Base-by-base conservation (phyloP, 2,888 invertebrate genomes). In the Caenorhabditis sp. region DNA sequence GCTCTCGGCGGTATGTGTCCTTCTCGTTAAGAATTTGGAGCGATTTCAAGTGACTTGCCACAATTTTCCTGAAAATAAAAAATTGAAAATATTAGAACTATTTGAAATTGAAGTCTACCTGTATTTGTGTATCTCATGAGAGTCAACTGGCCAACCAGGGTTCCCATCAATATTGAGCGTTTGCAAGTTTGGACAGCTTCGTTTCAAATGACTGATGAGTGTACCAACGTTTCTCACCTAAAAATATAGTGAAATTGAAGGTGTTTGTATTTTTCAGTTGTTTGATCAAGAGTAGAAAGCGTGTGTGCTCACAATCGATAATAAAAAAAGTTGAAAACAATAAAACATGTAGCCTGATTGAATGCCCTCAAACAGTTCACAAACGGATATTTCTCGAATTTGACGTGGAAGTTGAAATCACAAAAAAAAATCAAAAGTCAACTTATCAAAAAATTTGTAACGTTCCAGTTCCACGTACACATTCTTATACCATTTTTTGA, bases 151-250 rank as follows among this genome's bases (percentile, higher is more conserved):
- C 58, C 58, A 58, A n/a, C 58, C 58, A 12, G 58, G 58, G 36
- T 58, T 58, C 1, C 14, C 17, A 2, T 58, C 36, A 36, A 58
- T 20, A 38, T 58, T 58, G 7, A 58, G 26, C 3, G 10, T 8
- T 58, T 58, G 31, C n/a, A 58, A 20, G 10, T 38, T 20, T 4
- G 58, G 58, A 14, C 58, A 58, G 1, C 20, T 36, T 21, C 26
- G 26, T 38, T 23, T n/a, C 8, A 58, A 1, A 23, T 58, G n/a
- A 10, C 1, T n/a, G 20, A 58, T 17, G 1, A 58, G 38, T n/a
- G 38, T 58, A 4, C 58, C 58, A 36, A 58, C 21, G 38, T 58
- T 58, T 20, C 58, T 31, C 27, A 58, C 27, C 58, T 58, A 38
- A 38, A 58, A 57, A 57, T 12, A 17, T 21, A 57, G 2, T 57